phyloP scores from a whole-genome alignment of 2,888 invertebrate species.

The Proisotoma minuta region DNA sequence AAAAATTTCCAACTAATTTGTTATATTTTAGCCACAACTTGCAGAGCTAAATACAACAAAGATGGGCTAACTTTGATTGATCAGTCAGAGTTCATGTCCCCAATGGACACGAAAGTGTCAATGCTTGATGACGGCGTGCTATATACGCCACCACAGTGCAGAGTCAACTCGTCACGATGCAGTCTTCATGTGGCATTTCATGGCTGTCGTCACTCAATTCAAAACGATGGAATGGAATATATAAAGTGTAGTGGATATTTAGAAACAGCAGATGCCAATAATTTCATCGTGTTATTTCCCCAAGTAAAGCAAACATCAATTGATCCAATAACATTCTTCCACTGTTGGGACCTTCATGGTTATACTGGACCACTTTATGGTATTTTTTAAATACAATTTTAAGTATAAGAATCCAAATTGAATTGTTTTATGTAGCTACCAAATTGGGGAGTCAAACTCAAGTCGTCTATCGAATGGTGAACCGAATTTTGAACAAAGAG shows the following conservation, averaged over 20 bases:
- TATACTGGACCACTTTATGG: slow-evolving; percentile 33
- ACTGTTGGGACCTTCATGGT: slow-evolving; percentile 38
- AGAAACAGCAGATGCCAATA: slow-evolving; percentile 37
- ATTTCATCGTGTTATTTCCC: slow-evolving; percentile 34
- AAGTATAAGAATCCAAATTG: not conserved
- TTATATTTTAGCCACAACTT: slow-evolving; percentile 12
- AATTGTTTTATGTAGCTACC: slow-evolving; percentile 19
- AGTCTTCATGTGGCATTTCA: slow-evolving; percentile 35
- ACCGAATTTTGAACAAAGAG: slow-evolving; percentile 22
- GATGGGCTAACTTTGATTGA: slow-evolving; percentile 27
- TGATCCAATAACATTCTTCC: slow-evolving; percentile 24
- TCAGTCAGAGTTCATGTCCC: slow-evolving; percentile 35
- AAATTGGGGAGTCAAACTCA: slow-evolving; percentile 34
- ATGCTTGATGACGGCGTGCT: slow-evolving; percentile 34
- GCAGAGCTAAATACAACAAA: slow-evolving; percentile 22
- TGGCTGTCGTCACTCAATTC: slow-evolving; percentile 39
- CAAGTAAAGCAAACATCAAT: slow-evolving; percentile 29
- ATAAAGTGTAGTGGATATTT: slow-evolving; percentile 37
- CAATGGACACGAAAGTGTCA: slow-evolving; percentile 22
- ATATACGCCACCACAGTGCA: slow-evolving; percentile 30
- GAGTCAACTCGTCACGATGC: slow-evolving; percentile 26
- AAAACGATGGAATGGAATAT: slow-evolving; percentile 39
- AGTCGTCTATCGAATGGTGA: slow-evolving; percentile 35
- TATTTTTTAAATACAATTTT: slow-evolving; percentile 12
- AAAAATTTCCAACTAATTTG: not conserved